A percentile compares a stretch with the other conserved stretches of the same genome.
Conservation (phyloP, 2,113 vertebrate genomes). For the Leptodactylus fuscus region DNA sequence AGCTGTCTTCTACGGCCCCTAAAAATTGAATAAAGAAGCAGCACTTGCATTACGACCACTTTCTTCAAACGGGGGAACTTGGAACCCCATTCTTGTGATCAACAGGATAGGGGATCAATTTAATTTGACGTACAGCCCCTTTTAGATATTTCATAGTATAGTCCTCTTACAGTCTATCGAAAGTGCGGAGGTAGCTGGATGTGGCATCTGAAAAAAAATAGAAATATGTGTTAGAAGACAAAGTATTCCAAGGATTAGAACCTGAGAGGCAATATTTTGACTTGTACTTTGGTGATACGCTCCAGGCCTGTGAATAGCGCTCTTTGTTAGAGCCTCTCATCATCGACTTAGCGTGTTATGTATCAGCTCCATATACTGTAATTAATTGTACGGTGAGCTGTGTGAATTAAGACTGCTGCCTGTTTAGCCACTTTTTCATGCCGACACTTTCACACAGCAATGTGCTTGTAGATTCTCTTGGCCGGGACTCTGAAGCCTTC, state of each 20-base stretch:
- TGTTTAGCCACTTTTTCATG: constrained; percentile 6
- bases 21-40: too few species aligned
- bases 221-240: background rate
- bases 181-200: too few species aligned
- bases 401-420: background rate
- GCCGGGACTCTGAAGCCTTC: constrained; percentile 11
- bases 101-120: too few species aligned
- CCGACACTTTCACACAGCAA: constrained; percentile 15
- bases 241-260: constrained; percentile 3
- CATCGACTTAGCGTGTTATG: background rate
- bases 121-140: too few species aligned
- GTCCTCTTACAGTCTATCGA: too few species aligned
- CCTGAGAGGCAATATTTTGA: background rate
- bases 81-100: too few species aligned
- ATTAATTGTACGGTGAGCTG: constrained; percentile 4
- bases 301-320: background rate
- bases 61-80: too few species aligned
- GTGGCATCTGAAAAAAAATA: too few species aligned
- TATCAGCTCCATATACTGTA: background rate
- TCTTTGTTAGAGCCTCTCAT: background rate
- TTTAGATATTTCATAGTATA: too few species aligned
- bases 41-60: too few species aligned
- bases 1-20: too few species aligned
- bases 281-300: background rate
- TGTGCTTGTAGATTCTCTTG: constrained; percentile 18